Conservation (phyloP, 2,888 invertebrate species). For the Drosophila neoperkinsi region DNA sequence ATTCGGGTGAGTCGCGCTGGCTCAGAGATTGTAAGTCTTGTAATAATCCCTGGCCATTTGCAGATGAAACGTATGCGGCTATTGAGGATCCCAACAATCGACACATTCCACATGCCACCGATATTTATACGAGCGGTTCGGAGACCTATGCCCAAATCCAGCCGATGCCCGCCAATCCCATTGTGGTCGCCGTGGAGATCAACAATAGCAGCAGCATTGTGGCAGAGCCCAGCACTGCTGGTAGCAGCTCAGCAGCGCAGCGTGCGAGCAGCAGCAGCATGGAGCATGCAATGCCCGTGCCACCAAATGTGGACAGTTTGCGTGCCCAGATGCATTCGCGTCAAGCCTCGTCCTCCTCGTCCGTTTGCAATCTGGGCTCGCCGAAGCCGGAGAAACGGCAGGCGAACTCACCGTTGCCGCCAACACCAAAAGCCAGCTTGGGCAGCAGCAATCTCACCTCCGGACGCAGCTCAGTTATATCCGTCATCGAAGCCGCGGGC, state of each 20-base stretch:
- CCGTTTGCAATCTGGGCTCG: conserved; percentile 91
- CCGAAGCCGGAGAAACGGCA: conserved; percentile 96
- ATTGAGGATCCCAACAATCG: conserved; percentile 90
- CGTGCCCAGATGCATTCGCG: conserved; percentile 87
- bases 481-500: conserved; percentile 82
- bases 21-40: not conserved
- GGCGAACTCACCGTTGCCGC: conserved; percentile 95
- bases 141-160: conserved; percentile 95
- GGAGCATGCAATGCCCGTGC: conserved; percentile 81
- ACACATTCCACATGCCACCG: conserved; percentile 84
- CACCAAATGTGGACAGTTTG: conserved; percentile 88
- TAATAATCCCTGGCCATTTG: not conserved
- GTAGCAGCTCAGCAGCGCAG: conserved; percentile 26
- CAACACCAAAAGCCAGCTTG: conserved; percentile 87
- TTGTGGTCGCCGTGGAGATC: conserved; percentile 85
- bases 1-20: conserved; percentile 88
- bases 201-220: conserved; percentile 74
- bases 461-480: conserved; percentile 84
- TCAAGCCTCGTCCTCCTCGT: conserved; percentile 87
- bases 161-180: conserved; percentile 86
- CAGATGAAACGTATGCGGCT: conserved; percentile 96
- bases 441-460: conserved; percentile 84
- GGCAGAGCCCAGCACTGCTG: conserved; percentile 23
- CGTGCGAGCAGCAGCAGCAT: conserved; percentile 46
- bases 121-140: conserved; percentile 91